Conservation (phyloP, 2,888 invertebrate genomes). For the Deilephila elpenor region DNA sequence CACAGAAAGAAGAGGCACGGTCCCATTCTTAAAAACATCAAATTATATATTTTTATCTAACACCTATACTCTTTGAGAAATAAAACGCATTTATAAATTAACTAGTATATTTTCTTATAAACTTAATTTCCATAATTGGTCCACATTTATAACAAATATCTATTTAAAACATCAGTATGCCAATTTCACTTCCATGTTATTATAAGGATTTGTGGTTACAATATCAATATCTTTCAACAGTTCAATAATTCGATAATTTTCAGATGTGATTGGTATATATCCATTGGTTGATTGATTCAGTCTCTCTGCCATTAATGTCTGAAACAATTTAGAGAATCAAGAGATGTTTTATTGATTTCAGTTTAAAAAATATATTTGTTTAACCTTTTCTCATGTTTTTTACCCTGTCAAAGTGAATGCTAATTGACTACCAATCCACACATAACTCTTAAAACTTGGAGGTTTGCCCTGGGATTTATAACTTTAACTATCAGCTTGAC, state of each 20-base stretch:
- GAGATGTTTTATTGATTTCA: too few relatives aligned
- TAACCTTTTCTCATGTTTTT: too few relatives aligned
- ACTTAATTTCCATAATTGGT: not conserved
- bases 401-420: too few relatives aligned
- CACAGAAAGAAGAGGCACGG: too few relatives aligned
- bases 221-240: constrained; percentile 68
- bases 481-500: too few relatives aligned
- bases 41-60: too few relatives aligned
- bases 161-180: constrained; percentile 48
- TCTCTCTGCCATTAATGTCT: constrained; percentile 65
- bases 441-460: too few relatives aligned
- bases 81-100: not conserved
- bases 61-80: not conserved
- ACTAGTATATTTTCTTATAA: constrained; percentile 26
- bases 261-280: constrained; percentile 62
- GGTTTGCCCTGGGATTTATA: not conserved
- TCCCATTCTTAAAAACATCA: too few relatives aligned
- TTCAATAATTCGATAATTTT: constrained; percentile 59
- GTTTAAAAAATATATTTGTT: too few relatives aligned
- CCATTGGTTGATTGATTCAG: constrained; percentile 56
- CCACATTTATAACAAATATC: constrained; percentile 27
- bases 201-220: constrained; percentile 68
- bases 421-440: too few relatives aligned
- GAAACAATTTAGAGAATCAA: constrained; percentile 43
- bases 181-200: constrained; percentile 69